Base-by-base conservation (phyloP, 2,797 vertebrate genomes). In the Propithecus deckenii region DNA sequence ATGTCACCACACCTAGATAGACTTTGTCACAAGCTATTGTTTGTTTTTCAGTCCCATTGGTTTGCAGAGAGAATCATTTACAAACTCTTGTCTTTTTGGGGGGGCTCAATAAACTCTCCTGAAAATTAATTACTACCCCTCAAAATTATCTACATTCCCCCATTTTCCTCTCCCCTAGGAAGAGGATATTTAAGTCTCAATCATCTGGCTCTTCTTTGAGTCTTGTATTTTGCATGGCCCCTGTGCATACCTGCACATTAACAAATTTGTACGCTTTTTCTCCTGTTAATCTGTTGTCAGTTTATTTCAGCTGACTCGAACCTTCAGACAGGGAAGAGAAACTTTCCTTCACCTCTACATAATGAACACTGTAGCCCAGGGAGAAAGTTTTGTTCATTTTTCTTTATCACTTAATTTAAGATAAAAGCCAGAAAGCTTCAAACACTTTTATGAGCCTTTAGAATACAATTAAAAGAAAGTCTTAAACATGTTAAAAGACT, bases 391-490 rank as follows among this genome's bases (percentile, higher is more conserved):
- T 86, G 30, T 90, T 18, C 65, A 35, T 43, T 81, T 75, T 5
- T 74, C 8, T 89, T 93, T 90, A n/a, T 41, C 59, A 69, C 35
- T 85, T 13, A 69, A 76, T 79, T 65, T 91, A 38, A 35, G 46
- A 93, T 89, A 2, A 97, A 97, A 94, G 41, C 11, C 35, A 63
- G 32, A 41, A 57, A 96, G 59, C 50, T 96, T 98, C 63, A 96
- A 57, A 87, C n/a, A 89, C 75, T 90, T 95, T 95, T 38, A 86
- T 83, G 32, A 93, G 22, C 28, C 71, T 86, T 71, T 95, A 46
- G 57, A 84, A 93, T 76, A 61, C 22, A 95, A 90, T 72, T 90
- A 41, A 72, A 89, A 97, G 14, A 72, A 90, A 41, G 50, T 59
- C 35, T 90, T 32, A 95, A 63, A 72, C 43, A 81, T 32, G 9